phyloP scores from a whole-genome alignment of 2,888 invertebrate genomes.

The Dermolepida albohirtum region DNA sequence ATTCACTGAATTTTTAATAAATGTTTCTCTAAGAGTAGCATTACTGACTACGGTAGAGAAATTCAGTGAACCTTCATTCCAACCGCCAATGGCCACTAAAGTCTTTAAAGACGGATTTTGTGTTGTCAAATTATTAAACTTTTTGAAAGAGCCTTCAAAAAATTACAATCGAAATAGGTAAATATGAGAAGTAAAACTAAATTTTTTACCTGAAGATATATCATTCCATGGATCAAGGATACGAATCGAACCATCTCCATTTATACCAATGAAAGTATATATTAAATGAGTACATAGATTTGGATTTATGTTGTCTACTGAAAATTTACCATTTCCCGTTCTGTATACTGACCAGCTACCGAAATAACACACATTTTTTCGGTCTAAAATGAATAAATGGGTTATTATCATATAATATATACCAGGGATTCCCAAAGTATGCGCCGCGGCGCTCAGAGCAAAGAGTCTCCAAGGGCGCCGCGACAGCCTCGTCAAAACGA shows the following conservation, averaged over 20 bases:
- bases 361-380: constrained; percentile 78
- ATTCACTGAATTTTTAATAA: constrained; percentile 69
- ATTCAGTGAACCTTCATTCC: constrained; percentile 68
- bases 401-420: too few relatives aligned
- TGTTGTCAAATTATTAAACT: constrained; percentile 42
- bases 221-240: constrained; percentile 74
- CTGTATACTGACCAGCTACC: constrained; percentile 83
- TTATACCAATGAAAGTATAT: constrained; percentile 79
- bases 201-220: constrained; percentile 63
- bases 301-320: constrained; percentile 75
- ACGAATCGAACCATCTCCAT: constrained; percentile 66
- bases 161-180: too few relatives aligned
- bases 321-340: constrained; percentile 72
- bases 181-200: background rate
- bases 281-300: constrained; percentile 79
- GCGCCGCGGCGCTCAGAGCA: too few relatives aligned
- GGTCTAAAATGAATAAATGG: constrained; percentile 64
- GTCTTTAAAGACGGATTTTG: constrained; percentile 69
- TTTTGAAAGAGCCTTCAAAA: background rate
- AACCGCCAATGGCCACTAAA: constrained; percentile 75
- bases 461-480: too few relatives aligned
- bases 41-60: constrained; percentile 65
- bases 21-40: constrained; percentile 65
- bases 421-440: too few relatives aligned
- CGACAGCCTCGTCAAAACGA: too few relatives aligned